These are phyloP conservation scores for Oryzias sinensis DNA, from an alignment of 2,797 vertebrate species.

Conservation along the genomic window DNA sequence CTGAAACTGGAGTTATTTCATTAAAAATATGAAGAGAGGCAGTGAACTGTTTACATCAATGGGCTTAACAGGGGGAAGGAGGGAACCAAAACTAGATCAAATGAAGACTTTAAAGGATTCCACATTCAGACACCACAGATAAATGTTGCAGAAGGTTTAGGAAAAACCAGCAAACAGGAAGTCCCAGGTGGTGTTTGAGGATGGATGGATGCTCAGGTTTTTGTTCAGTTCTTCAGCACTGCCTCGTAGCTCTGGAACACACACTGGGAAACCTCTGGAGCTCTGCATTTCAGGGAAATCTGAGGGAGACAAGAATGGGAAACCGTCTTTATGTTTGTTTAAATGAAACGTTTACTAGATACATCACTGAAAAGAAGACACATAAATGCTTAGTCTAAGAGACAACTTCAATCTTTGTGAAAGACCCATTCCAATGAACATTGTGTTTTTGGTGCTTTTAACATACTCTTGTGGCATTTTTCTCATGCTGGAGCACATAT, in stretches of 20 bases:
- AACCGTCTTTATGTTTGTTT: constrained; percentile 1
- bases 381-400: too few species aligned
- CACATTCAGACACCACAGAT: background rate
- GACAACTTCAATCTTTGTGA: too few species aligned
- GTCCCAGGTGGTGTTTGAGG: constrained; percentile 23
- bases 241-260: constrained; percentile 91
- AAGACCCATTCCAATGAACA: too few species aligned
- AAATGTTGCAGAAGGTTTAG: constrained; percentile 21
- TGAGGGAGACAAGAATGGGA: constrained; percentile 53
- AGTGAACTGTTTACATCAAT: too few species aligned
- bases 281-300: constrained; percentile 93
- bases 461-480: too few species aligned
- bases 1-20: constrained; percentile 17
- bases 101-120: too few species aligned
- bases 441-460: too few species aligned
- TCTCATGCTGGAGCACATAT: too few species aligned
- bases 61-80: constrained; percentile 1
- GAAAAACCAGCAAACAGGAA: constrained; percentile 3
- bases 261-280: constrained; percentile 89
- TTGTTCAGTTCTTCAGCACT: constrained; percentile 90
- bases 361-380: background rate
- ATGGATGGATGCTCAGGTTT: background rate
- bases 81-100: constrained; percentile 7
- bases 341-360: background rate
- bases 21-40: constrained; percentile 6